phyloP scores from a whole-genome alignment of 2,797 vertebrate genomes.

The Spatula clypeata region DNA sequence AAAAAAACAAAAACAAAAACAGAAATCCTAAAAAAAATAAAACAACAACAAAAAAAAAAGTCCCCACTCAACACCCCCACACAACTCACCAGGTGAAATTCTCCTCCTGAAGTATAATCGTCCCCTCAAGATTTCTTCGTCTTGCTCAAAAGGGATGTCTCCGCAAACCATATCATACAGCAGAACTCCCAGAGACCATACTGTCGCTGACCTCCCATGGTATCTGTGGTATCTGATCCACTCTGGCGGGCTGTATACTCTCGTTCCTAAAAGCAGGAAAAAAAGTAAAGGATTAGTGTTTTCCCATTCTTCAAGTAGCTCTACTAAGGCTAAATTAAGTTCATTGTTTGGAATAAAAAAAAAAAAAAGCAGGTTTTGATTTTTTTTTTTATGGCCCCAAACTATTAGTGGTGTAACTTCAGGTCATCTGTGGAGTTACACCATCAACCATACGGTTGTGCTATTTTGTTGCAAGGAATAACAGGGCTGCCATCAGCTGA shows the following conservation, averaged over 20 bases:
- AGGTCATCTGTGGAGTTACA: conserved; percentile 18
- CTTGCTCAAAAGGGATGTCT: conserved; percentile 98
- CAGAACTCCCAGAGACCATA: conserved; percentile 97
- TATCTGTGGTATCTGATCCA: conserved; percentile 98
- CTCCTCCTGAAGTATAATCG: conserved; percentile 94
- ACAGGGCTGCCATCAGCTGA: conserved; percentile 76
- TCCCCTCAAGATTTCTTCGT: conserved; percentile 95
- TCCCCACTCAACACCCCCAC: background rate
- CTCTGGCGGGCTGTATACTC: conserved; percentile 98
- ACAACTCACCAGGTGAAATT: conserved; percentile 90
- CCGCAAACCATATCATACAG: conserved; percentile 98
- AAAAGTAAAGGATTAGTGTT: background rate
- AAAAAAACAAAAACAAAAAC: background rate
- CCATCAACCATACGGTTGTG: conserved; percentile 13
- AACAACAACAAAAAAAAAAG: background rate
- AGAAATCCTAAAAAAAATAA: too few relatives aligned
- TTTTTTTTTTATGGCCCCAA: background rate
- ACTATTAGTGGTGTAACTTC: background rate
- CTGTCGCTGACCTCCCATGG: conserved; percentile 95
- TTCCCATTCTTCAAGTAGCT: background rate
- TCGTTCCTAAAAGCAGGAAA: conserved; percentile 85
- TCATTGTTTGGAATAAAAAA: background rate
- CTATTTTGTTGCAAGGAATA: conserved; percentile 45
- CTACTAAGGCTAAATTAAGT: background rate
- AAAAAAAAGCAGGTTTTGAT: background rate